Evolutionary conservation across 2,113 vertebrate genomes (phyloP).

Genomic region (Chascanopsetta lugubris): DNA sequence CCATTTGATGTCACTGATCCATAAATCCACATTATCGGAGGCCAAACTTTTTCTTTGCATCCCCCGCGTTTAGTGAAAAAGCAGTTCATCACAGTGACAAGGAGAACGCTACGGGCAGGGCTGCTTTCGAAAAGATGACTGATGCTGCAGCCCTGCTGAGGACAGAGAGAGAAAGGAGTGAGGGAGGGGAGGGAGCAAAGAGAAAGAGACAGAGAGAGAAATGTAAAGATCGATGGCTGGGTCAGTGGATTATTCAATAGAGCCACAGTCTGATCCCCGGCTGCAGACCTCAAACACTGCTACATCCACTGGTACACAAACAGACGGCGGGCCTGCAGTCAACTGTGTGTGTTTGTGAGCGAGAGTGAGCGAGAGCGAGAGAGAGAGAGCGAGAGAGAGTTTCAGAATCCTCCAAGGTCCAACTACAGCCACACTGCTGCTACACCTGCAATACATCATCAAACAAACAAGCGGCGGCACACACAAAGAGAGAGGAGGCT

Average conservation of each 20-base stretch:
- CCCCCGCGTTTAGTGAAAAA: slow-evolving; percentile 33
- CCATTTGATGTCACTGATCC: slow-evolving; percentile 60
- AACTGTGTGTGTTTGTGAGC: slow-evolving; percentile 1
- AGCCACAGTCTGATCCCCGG: slow-evolving; percentile 72
- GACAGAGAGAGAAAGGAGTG: background rate
- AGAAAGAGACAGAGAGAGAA: slow-evolving; percentile 10
- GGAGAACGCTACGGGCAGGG: slow-evolving; percentile 45
- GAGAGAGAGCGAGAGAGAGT: slow-evolving; percentile 21
- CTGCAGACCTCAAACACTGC: slow-evolving; percentile 64
- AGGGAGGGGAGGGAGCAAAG: background rate
- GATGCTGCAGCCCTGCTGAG: slow-evolving; percentile 61
- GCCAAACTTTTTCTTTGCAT: slow-evolving; percentile 54
- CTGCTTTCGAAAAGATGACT: slow-evolving; percentile 69
- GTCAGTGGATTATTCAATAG: slow-evolving; percentile 77
- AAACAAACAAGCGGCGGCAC: slow-evolving; percentile 60
- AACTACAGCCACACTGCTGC: slow-evolving; percentile 60
- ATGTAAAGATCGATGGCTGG: slow-evolving; percentile 63
- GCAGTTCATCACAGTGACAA: slow-evolving; percentile 69
- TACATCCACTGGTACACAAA: slow-evolving; percentile 46
- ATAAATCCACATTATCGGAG: slow-evolving; percentile 61
- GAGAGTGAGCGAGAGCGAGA: slow-evolving; percentile 13
- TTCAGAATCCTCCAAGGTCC: slow-evolving; percentile 66
- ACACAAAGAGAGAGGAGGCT: slow-evolving; percentile 7
- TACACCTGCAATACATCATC: slow-evolving; percentile 68
- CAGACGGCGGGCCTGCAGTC: slow-evolving; percentile 22